Conservation (phyloP, 2,888 invertebrate species). For the Dilophus febrilis region DNA sequence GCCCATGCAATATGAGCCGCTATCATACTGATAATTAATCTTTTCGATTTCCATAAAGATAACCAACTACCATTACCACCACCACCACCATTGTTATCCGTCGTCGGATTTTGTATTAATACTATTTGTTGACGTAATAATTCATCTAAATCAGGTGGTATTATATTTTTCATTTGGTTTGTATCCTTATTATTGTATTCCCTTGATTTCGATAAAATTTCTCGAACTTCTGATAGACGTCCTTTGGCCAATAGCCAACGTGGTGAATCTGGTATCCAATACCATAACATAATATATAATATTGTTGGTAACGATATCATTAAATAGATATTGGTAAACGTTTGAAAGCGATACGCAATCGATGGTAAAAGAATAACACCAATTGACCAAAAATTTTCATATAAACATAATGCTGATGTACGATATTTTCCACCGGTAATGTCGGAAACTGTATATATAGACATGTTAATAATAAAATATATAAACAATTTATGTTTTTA, state of each 20-base stretch:
- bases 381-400: constrained; percentile 32
- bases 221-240: constrained; percentile 21
- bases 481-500: too few relatives aligned
- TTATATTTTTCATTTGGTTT: constrained; percentile 18
- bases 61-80: constrained; percentile 20
- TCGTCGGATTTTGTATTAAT: constrained; percentile 16
- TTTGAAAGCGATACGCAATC: constrained; percentile 23
- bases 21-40: constrained; percentile 23
- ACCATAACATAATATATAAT: constrained; percentile 23
- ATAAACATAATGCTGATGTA: constrained; percentile 25
- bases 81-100: constrained; percentile 20
- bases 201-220: constrained; percentile 23
- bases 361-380: constrained; percentile 30
- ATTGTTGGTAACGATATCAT: constrained; percentile 30
- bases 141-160: constrained; percentile 22
- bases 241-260: constrained; percentile 28
- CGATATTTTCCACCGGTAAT: constrained; percentile 28
- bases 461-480: too few relatives aligned
- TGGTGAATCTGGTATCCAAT: constrained; percentile 32
- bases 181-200: constrained; percentile 28
- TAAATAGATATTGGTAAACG: constrained; percentile 29
- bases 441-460: constrained; percentile 23
- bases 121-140: constrained; percentile 21
- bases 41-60: constrained; percentile 23
- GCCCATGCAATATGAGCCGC: constrained; percentile 27